phyloP scores from a whole-genome alignment of 2,888 invertebrate genomes.

The Trissolcus brochymenae region DNA sequence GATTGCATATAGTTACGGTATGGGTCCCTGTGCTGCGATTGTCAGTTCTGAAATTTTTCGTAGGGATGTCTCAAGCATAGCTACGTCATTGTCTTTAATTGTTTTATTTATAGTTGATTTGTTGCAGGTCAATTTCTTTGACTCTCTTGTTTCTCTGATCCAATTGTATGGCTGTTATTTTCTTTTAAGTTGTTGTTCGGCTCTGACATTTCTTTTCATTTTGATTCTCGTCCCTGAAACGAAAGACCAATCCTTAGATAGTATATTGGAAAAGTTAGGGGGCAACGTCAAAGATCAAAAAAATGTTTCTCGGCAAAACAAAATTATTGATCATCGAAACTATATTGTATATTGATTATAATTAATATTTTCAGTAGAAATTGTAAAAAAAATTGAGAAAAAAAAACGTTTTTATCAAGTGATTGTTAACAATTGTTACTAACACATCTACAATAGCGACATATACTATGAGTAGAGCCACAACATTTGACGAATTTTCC shows the following conservation, averaged over 20 bases:
- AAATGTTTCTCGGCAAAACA: too few relatives aligned
- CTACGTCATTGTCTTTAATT: conserved; percentile 62
- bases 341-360: too few relatives aligned
- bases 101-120: conserved; percentile 68
- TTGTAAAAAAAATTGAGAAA: too few relatives aligned
- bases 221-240: conserved; percentile 69
- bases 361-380: too few relatives aligned
- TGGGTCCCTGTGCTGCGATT: conserved; percentile 78
- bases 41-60: conserved; percentile 78
- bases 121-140: conserved; percentile 67
- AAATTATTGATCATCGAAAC: too few relatives aligned
- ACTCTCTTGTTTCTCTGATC: conserved; percentile 59
- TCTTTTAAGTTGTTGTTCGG: conserved; percentile 64
- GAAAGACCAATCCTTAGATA: conserved; percentile 68
- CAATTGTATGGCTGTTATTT: conserved; percentile 71
- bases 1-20: conserved; percentile 78
- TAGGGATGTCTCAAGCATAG: conserved; percentile 65
- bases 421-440: too few relatives aligned
- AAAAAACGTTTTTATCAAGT: too few relatives aligned
- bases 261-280: conserved; percentile 55
- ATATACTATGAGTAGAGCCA: too few relatives aligned
- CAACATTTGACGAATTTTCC: too few relatives aligned
- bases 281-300: too few relatives aligned
- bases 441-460: too few relatives aligned
- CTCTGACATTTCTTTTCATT: conserved; percentile 62